Evolutionary conservation across 2,797 vertebrate species (phyloP).

Genomic region (Chaetodon trifasciatus): DNA sequence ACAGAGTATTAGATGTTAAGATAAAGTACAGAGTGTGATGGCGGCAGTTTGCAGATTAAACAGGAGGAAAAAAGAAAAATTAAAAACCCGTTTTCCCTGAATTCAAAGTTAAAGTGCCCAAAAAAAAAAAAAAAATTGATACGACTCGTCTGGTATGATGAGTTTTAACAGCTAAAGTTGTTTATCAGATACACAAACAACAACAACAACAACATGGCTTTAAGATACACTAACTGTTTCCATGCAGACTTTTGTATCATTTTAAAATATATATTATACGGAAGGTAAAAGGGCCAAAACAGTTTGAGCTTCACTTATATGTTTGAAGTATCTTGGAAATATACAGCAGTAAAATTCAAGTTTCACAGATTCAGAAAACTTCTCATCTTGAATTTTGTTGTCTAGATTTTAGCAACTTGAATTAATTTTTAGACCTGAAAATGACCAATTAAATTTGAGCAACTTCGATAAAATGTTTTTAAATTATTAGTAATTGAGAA

Average conservation of each 20-base stretch:
- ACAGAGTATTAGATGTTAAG: slow-evolving; percentile 47
- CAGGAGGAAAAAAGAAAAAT: slow-evolving; percentile 31
- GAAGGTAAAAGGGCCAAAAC: slow-evolving; percentile 33
- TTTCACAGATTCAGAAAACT: background rate
- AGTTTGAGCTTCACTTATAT: background rate
- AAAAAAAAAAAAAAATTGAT: slow-evolving; percentile 57
- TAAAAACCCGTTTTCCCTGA: slow-evolving; percentile 81
- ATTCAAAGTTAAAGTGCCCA: slow-evolving; percentile 86
- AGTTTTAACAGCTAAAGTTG: slow-evolving; percentile 44
- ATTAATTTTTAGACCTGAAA: background rate
- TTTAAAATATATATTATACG: slow-evolving; percentile 8
- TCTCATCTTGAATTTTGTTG: background rate
- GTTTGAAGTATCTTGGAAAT: background rate
- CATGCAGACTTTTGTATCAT: slow-evolving; percentile 55
- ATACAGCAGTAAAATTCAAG: background rate
- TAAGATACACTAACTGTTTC: slow-evolving; percentile 45
- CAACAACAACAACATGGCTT: slow-evolving; percentile 57
- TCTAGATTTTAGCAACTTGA: background rate
- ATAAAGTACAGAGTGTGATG: slow-evolving; percentile 37
- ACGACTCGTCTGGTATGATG: slow-evolving; percentile 42
- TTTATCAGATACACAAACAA: slow-evolving; percentile 51
- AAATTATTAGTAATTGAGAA: background rate
- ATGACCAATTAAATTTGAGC: background rate
- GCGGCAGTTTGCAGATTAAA: slow-evolving; percentile 22
- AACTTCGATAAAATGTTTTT: background rate